Base-by-base conservation (phyloP, 1,140 invertebrate genomes). In the Eumeta japonica region DNA sequence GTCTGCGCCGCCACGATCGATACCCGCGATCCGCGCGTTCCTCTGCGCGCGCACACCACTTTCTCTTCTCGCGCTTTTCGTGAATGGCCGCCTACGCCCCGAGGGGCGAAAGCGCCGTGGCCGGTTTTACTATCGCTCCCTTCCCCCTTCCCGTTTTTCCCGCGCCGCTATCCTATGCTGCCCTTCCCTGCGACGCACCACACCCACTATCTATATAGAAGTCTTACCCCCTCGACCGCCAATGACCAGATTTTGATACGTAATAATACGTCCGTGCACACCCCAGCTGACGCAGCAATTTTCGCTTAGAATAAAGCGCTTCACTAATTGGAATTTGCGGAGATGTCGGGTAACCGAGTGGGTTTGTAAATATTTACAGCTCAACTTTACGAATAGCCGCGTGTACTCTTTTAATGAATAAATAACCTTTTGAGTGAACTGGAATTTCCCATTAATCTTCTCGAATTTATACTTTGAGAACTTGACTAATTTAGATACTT, bases 71-170 rank as follows among this genome's bases (percentile, higher is more conserved):
- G 5, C 39, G 5, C 39, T 52, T 37, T 48, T 64, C 32, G 62
- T 73, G 63, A 70, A 73, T 70, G 68, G 61, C 55, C 52, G 42
- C 19, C 19, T 27, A 24, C 46, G 43, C n/a, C 35, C 38, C 14
- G 34, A 39, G 55, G 56, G 59, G 58, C 47, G 55, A 56, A 55
- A 52, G 32, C 32, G 10, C 28, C 41, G 10, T 4, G 42, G 54
- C 63, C 67, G 63, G 63, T 67, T 60, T 52, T 45, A 43, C 34
- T 60, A 61, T 67, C 62, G 60, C 45, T 57, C 63, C 63, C 66
- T 58, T 61, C 46, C 43, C 50, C 52, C 50, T 38, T 24, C 41
- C 34, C 39, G 42, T 68, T 62, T 57, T 64, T 39, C 41, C 68
- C 54, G 36, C 20, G 27, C 36, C 45, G 3, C 29, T 13, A 28